phyloP scores from a whole-genome alignment of 2,888 invertebrate species.

The Trissonchulus latispiculum region DNA sequence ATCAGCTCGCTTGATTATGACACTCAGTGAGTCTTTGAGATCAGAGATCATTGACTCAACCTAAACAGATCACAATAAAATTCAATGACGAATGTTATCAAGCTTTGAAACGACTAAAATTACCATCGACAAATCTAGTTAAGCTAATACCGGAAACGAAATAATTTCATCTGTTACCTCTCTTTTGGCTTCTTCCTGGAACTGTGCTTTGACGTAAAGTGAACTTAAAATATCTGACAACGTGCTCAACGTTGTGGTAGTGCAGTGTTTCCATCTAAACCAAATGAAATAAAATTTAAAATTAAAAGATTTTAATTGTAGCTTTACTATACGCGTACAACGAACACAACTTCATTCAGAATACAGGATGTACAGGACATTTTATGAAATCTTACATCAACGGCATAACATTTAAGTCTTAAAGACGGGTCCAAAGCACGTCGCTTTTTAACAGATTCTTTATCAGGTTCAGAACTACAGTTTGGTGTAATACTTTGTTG shows the following conservation, averaged over 20 bases:
- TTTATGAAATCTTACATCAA: no score
- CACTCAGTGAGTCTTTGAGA: conserved; percentile 32
- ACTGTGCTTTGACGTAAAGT: background rate
- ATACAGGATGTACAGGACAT: no score
- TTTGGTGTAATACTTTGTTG: background rate
- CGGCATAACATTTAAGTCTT: no score
- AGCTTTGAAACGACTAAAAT: background rate
- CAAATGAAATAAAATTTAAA: background rate
- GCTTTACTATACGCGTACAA: no score
- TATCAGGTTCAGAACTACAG: no score
- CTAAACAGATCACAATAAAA: conserved; percentile 19
- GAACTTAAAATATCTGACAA: conserved; percentile 6
- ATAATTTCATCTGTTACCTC: no score
- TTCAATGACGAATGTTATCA: no score
- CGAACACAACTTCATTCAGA: no score
- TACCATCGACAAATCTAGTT: background rate
- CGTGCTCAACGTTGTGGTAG: background rate
- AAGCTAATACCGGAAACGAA: no score
- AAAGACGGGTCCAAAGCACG: no score
- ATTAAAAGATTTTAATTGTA: no score
- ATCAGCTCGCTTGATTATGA: conserved; percentile 32
- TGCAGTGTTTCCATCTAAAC: conserved; percentile 10
- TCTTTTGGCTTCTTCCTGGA: background rate
- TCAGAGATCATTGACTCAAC: conserved; percentile 32
- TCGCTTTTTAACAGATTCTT: no score